Conservation (phyloP, 2,888 invertebrate genomes). For the Antheraea yamamai region DNA sequence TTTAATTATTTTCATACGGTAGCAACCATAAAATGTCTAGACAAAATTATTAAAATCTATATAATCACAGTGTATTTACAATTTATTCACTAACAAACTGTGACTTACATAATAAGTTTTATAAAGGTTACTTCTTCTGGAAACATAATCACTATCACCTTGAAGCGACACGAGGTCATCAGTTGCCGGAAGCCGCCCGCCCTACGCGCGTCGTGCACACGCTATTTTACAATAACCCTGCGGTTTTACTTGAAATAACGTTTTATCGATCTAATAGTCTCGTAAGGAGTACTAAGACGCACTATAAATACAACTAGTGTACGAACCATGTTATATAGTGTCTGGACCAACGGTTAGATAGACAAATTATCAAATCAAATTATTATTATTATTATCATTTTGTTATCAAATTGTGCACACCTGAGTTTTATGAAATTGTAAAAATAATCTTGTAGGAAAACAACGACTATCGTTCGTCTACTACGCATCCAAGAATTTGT, state of each 20-base stretch:
- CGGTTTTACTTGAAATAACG: conserved; percentile 37
- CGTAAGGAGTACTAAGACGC: background rate
- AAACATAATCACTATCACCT: conserved; percentile 40
- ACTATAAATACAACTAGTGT: background rate
- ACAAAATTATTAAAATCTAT: background rate
- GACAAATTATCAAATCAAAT: no score
- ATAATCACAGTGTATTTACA: background rate
- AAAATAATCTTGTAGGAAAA: conserved; percentile 1
- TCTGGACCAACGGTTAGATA: background rate
- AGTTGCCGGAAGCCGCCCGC: conserved; percentile 52
- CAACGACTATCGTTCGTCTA: background rate
- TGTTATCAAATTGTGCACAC: background rate
- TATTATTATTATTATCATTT: no score
- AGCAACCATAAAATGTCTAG: background rate
- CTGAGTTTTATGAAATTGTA: background rate
- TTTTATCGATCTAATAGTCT: conserved; percentile 15
- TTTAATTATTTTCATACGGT: background rate
- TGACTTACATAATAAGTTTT: conserved; percentile 14
- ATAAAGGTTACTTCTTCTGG: conserved; percentile 23
- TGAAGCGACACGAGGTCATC: conserved; percentile 51
- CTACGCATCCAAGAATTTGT: background rate
- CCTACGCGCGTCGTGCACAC: conserved; percentile 51
- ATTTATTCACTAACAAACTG: conserved; percentile 41
- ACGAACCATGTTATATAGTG: background rate
- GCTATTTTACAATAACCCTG: conserved; percentile 61